These are phyloP conservation scores for Cryptotis parvus DNA, from an alignment of 2,113 vertebrate genomes.

Conservation along the genomic window DNA sequence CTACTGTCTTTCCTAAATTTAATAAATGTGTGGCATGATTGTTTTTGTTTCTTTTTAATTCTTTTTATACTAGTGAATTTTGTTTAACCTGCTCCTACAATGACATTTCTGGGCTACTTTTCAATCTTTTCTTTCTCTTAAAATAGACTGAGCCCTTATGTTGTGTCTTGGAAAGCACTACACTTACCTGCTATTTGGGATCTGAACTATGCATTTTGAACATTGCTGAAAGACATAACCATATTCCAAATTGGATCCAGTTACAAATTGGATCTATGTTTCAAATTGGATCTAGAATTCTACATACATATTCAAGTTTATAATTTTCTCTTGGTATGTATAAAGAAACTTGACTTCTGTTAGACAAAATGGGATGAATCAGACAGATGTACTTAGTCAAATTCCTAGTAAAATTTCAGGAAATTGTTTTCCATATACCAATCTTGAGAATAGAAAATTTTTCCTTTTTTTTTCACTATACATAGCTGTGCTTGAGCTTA, in stretches of 20 bases:
- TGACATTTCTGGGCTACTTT: slow-evolving; percentile 79
- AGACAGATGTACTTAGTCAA: slow-evolving; percentile 40
- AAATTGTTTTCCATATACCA: neutral
- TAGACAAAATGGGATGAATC: neutral
- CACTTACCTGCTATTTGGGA: slow-evolving; percentile 64
- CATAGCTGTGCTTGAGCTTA: too few relatives aligned
- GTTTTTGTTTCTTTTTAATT: slow-evolving; percentile 49
- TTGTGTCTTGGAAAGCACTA: slow-evolving; percentile 65
- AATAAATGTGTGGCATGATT: slow-evolving; percentile 59
- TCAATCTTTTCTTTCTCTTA: slow-evolving; percentile 67
- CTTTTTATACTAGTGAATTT: slow-evolving; percentile 64
- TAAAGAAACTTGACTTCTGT: slow-evolving; percentile 57
- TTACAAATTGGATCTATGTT: too few relatives aligned
- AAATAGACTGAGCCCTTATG: slow-evolving; percentile 69
- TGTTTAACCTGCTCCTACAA: slow-evolving; percentile 59
- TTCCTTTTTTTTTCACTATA: too few relatives aligned
- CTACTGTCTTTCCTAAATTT: slow-evolving; percentile 63
- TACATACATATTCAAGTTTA: slow-evolving; percentile 55
- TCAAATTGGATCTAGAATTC: slow-evolving; percentile 64
- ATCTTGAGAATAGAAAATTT: neutral
- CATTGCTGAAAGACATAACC: slow-evolving; percentile 50
- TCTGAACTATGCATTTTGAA: slow-evolving; percentile 59
- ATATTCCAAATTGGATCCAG: slow-evolving; percentile 71
- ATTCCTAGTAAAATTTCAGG: neutral
- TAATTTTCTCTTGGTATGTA: slow-evolving; percentile 29